phyloP scores from a whole-genome alignment of 2,888 invertebrate species.

The Lissonota sp. region DNA sequence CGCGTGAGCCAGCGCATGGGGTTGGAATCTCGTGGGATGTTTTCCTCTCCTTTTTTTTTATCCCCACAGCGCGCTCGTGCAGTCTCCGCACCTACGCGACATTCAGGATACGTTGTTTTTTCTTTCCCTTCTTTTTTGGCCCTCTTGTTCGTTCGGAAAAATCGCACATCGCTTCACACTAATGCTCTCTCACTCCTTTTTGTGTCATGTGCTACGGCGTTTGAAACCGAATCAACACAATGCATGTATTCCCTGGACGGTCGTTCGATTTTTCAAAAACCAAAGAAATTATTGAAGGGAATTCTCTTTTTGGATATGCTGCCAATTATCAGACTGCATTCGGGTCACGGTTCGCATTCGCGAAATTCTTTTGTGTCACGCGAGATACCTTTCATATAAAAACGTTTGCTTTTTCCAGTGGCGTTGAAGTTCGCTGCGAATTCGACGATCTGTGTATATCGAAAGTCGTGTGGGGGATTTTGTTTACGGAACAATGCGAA shows the following conservation, averaged over 20 bases:
- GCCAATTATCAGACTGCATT: too few relatives aligned
- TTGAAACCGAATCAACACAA: constrained; percentile 31
- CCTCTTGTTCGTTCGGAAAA: constrained; percentile 19
- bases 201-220: not conserved
- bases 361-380: constrained; percentile 23
- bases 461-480: too few relatives aligned
- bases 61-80: not conserved
- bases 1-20: constrained; percentile 60
- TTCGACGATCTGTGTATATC: too few relatives aligned
- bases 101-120: constrained; percentile 31
- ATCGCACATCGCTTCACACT: constrained; percentile 20
- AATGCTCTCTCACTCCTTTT: not conserved
- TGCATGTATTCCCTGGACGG: not conserved
- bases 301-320: too few relatives aligned
- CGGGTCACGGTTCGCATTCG: constrained; percentile 2
- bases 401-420: not conserved
- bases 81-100: constrained; percentile 41
- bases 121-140: constrained; percentile 16
- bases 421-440: too few relatives aligned
- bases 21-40: constrained; percentile 63
- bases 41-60: constrained; percentile 29
- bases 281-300: not conserved
- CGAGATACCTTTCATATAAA: constrained; percentile 53
- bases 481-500: not conserved
- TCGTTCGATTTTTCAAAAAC: constrained; percentile 11